Base-by-base conservation (phyloP, 2,888 invertebrate genomes). In the Orchesellides sinensis region DNA sequence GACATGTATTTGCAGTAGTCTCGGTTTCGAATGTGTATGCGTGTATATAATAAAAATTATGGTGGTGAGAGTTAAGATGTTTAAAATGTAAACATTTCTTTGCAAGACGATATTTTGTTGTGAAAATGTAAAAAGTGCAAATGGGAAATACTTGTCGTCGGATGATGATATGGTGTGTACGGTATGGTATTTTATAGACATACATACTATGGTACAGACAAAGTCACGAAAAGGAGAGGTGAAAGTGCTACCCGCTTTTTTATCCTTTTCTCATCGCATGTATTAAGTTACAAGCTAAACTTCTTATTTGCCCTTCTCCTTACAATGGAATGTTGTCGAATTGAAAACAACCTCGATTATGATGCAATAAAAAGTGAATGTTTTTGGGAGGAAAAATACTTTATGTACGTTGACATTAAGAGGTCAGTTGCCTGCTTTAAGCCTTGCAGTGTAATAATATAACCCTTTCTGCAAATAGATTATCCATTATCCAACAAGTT, bases 131-230 rank as follows among this genome's bases (percentile, higher is more conserved):
- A 8, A 27, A 66, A 56, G 29, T 52, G 35, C 45, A 47, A 66
- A 59, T 56, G 29, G 66, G 19, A 66, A 47, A 25, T 75, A 35
- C 66, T 75, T 56, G 63, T 47, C 52, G 61, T 21, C 27, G 19
- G 92, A n/a, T 35, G 21, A 35, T 29, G 27, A 27, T 5, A 56
- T 27, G 25, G 12, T 27, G 8, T 27, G 12, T 5, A 35, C 17
- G 32, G 12, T 17, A 6, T 21, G 10, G 17, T 14, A 61, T 21
- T 52, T 23, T 6, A 19, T 29, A 23, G 21, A n/a, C n/a, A n/a
- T n/a, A n/a, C n/a, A n/a, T n/a, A n/a, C n/a, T n/a, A n/a, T n/a
- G n/a, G n/a, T n/a, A n/a, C n/a, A n/a, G n/a, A n/a, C n/a, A n/a
- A n/a, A n/a, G n/a, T n/a, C n/a, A n/a, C n/a, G n/a, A n/a, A n/a